phyloP scores from a whole-genome alignment of 2,888 invertebrate genomes.

The Ctenicera cuprea region DNA sequence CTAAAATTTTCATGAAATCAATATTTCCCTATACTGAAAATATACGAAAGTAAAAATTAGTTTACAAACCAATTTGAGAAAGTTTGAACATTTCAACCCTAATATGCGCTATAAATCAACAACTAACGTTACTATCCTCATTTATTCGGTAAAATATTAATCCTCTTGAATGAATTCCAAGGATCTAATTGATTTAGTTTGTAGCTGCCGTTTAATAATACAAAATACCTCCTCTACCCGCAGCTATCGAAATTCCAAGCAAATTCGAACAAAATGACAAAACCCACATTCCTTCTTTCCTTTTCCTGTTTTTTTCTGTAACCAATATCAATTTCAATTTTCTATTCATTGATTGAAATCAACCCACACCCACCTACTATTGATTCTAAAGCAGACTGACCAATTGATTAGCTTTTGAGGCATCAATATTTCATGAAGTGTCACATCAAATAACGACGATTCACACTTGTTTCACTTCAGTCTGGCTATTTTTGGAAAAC shows the following conservation, averaged over 20 bases:
- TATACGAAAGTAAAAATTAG: too few species aligned
- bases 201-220: slow-evolving; percentile 28
- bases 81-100: slow-evolving; percentile 15
- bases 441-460: neutral
- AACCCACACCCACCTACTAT: neutral
- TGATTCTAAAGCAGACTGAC: neutral
- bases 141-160: slow-evolving; percentile 26
- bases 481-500: neutral
- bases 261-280: neutral
- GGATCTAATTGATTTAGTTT: slow-evolving; percentile 20
- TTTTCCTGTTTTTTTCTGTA: neutral
- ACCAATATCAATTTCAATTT: neutral
- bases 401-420: slow-evolving; percentile 16
- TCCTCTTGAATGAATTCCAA: slow-evolving; percentile 33
- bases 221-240: slow-evolving; percentile 15
- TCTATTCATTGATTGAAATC: slow-evolving; percentile 1
- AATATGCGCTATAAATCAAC: slow-evolving; percentile 25
- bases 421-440: slow-evolving; percentile 24
- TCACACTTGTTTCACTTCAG: neutral
- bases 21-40: too few species aligned
- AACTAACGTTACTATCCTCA: slow-evolving; percentile 23
- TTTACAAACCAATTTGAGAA: neutral
- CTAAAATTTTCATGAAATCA: too few species aligned
- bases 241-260: neutral
- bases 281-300: neutral